phyloP scores from a whole-genome alignment of 2,797 vertebrate genomes.

The Bucorvus abyssinicus region DNA sequence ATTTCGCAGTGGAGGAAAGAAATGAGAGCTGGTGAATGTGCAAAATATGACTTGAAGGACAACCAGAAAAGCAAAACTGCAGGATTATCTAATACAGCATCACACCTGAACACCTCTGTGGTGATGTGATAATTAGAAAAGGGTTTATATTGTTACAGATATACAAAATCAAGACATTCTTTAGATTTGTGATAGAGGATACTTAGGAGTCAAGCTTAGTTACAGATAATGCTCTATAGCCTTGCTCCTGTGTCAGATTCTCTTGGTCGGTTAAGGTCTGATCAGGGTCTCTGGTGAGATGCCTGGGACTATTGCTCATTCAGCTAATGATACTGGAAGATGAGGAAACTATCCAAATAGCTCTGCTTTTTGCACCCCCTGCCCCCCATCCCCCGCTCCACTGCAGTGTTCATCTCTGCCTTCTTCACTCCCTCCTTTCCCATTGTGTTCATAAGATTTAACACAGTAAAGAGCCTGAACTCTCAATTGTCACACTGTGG shows the following conservation, averaged over 20 bases:
- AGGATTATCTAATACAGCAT: background rate
- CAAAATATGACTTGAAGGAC: background rate
- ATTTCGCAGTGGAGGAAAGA: background rate
- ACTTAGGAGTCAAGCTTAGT: background rate
- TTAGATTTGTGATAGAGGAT: background rate
- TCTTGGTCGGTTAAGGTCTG: background rate
- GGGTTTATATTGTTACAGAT: background rate
- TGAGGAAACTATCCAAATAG: background rate
- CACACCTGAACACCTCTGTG: background rate
- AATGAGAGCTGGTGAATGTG: fast-evolving
- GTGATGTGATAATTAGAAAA: background rate
- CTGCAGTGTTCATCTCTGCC: no score
- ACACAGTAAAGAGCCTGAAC: background rate
- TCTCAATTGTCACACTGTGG: background rate
- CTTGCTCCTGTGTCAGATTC: background rate
- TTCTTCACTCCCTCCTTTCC: no score
- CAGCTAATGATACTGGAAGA: background rate
- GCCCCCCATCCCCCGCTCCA: background rate
- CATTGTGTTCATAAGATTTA: background rate
- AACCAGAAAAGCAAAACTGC: background rate
- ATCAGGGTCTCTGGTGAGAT: background rate
- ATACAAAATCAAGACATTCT: background rate
- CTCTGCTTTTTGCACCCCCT: fast-evolving
- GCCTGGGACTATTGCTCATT: background rate
- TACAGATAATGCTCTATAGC: background rate